Percentiles rank a stretch among this genome's conserved stretches.
phyloP scores from a whole-genome alignment of 35 echinoderm and acorn worm genomes.

The Lytechinus pictus region DNA sequence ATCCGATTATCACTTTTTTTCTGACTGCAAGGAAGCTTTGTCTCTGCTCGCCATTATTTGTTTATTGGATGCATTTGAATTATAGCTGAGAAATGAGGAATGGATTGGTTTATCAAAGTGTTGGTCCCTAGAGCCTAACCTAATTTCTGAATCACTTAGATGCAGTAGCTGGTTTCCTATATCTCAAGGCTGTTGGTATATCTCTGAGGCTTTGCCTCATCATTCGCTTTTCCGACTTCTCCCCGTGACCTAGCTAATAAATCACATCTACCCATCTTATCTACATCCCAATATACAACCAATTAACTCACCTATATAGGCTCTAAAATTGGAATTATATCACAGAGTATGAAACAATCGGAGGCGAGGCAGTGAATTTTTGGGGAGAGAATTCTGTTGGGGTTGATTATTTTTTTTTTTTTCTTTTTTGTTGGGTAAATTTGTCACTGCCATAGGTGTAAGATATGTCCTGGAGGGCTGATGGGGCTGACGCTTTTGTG shows the following conservation, averaged over 20 bases:
- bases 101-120: constrained; percentile 31
- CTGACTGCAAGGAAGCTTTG: neutral
- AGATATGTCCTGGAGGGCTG: neutral
- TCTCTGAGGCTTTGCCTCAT: constrained; percentile 30
- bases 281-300: neutral
- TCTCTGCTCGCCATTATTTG: neutral
- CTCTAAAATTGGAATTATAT: neutral
- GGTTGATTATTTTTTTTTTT: neutral
- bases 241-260: constrained; percentile 10
- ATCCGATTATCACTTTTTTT: neutral
- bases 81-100: neutral
- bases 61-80: neutral
- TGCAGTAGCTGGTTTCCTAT: neutral
- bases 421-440: neutral
- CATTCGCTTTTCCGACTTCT: neutral
- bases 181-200: constrained; percentile 33
- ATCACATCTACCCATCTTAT: constrained; percentile 16
- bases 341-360: neutral
- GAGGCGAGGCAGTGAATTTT: neutral
- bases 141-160: constrained; percentile 50
- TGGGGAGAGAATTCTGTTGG: neutral
- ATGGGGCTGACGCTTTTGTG: constrained; percentile 33
- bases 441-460: constrained; percentile 24
- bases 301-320: constrained; percentile 3
- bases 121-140: constrained; percentile 32